Evolutionary conservation across 2,113 vertebrate genomes (phyloP).

Genomic region (Typhlomys cinereus): DNA sequence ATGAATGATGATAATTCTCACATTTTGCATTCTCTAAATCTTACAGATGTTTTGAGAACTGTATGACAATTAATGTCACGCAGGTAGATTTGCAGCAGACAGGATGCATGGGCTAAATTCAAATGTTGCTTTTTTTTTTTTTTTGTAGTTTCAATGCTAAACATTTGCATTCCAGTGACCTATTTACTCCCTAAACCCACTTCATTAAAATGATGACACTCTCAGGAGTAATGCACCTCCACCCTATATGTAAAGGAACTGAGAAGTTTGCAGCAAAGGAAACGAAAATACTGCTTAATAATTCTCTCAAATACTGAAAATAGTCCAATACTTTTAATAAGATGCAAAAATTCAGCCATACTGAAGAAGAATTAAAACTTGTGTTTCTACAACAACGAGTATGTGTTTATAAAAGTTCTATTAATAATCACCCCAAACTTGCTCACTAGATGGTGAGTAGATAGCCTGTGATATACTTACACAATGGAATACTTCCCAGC

Average conservation of each 20-base stretch:
- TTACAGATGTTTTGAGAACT: background rate
- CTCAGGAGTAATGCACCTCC: background rate
- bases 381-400: background rate
- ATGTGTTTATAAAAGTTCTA: background rate
- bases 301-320: background rate
- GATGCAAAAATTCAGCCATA: background rate
- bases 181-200: background rate
- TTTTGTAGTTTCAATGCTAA: too few relatives aligned
- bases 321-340: background rate
- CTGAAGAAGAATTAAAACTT: background rate
- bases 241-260: background rate
- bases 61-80: background rate
- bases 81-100: background rate
- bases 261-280: background rate
- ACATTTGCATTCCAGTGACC: background rate
- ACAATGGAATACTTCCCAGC: background rate
- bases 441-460: too few relatives aligned
- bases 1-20: background rate
- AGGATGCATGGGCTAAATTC: background rate
- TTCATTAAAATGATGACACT: background rate
- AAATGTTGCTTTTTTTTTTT: background rate
- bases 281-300: background rate
- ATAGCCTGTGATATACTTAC: too few relatives aligned
- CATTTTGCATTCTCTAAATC: background rate
- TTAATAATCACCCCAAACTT: background rate